These are phyloP conservation scores for Portevinia maculata DNA, from an alignment of 2,888 invertebrate species.

Conservation along the genomic window DNA sequence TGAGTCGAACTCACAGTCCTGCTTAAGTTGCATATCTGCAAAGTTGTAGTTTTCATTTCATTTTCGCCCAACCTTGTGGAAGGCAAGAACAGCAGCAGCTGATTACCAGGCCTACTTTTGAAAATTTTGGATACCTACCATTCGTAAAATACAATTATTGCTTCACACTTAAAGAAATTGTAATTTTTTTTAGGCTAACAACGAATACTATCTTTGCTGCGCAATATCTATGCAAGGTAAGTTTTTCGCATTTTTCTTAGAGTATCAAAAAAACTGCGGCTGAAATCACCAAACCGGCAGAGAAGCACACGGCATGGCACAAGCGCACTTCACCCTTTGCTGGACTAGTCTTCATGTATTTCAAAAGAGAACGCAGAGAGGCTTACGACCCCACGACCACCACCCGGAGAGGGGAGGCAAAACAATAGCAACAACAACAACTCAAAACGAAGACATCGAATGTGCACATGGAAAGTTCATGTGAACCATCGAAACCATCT, in stretches of 20 bases:
- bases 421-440: conserved; percentile 21
- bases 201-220: too few relatives aligned
- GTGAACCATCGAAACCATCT: conserved; percentile 56
- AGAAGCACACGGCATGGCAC: conserved; percentile 39
- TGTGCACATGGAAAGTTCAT: conserved; percentile 62
- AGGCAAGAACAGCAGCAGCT: neutral
- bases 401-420: neutral
- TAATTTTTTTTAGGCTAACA: too few relatives aligned
- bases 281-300: conserved; percentile 48
- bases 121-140: too few relatives aligned
- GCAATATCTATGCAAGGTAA: conserved; percentile 21
- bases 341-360: conserved; percentile 7
- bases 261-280: conserved; percentile 22
- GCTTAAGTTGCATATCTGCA: neutral
- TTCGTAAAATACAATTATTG: too few relatives aligned
- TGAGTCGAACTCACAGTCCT: conserved; percentile 7
- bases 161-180: too few relatives aligned
- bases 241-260: too few relatives aligned
- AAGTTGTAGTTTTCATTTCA: conserved; percentile 17
- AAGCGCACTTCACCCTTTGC: conserved; percentile 52
- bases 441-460: conserved; percentile 49
- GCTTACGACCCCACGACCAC: neutral
- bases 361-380: neutral
- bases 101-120: neutral
- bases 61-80: conserved; percentile 7